phyloP scores from a whole-genome alignment of 2,888 invertebrate genomes.

The Augiades crinisus region DNA sequence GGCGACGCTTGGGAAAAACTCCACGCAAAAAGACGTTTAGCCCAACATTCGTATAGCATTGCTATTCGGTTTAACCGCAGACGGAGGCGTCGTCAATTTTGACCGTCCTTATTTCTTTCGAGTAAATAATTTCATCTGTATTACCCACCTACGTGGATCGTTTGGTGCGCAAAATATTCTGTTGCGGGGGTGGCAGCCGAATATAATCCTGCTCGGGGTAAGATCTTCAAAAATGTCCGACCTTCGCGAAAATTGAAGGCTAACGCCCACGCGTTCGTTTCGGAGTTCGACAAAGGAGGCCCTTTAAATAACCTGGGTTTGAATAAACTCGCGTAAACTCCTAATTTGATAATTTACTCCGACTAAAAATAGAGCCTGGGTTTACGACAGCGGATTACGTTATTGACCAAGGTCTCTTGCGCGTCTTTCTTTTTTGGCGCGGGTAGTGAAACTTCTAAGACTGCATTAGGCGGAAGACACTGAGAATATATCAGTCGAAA shows the following conservation, averaged over 20 bases:
- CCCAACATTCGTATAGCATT: constrained; percentile 20
- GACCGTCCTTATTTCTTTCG: constrained; percentile 42
- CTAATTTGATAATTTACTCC: not conserved
- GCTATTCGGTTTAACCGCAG: constrained; percentile 36
- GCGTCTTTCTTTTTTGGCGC: constrained; percentile 12
- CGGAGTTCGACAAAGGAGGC: constrained; percentile 4
- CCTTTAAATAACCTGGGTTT: constrained; percentile 6
- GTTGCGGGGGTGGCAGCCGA: constrained; percentile 47
- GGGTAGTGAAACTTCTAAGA: constrained; percentile 7
- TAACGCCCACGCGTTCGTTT: constrained; percentile 29
- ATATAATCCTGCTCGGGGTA: constrained; percentile 41
- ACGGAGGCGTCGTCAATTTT: constrained; percentile 48
- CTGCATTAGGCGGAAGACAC: constrained; percentile 14
- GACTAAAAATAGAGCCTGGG: not conserved
- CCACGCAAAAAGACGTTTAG: constrained; percentile 7
- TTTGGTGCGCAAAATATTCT: constrained; percentile 47
- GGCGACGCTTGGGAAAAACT: constrained; percentile 27
- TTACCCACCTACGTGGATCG: constrained; percentile 48
- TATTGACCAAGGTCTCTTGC: constrained; percentile 17
- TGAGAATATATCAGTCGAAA: constrained; percentile 33
- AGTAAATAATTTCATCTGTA: constrained; percentile 39
- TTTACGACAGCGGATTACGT: constrained; percentile 6
- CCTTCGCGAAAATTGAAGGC: constrained; percentile 35
- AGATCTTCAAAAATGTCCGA: constrained; percentile 45
- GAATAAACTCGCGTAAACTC: not conserved